Evolutionary conservation across 2,888 invertebrate species (phyloP).

Genomic region (Athrips mouffetella): DNA sequence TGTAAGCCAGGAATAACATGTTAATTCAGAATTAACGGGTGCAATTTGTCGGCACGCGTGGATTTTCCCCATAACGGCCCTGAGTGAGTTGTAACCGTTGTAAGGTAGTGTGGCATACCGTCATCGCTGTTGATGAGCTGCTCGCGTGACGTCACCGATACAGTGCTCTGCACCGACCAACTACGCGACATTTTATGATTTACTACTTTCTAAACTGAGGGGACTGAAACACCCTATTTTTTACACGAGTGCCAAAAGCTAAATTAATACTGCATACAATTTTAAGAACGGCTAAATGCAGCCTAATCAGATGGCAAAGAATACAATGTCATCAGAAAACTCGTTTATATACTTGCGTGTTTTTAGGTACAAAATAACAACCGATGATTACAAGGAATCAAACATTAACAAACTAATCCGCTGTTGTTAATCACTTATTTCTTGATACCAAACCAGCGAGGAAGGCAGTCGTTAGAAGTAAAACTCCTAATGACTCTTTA

Average conservation of each 20-base stretch:
- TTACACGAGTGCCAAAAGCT: too few relatives aligned
- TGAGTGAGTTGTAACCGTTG: conserved; percentile 45
- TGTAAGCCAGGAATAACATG: conserved; percentile 30
- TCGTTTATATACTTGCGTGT: neutral
- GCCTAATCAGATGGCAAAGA: neutral
- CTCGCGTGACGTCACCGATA: conserved; percentile 17
- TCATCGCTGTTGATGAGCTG: conserved; percentile 32
- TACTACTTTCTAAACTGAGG: neutral
- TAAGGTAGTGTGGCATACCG: conserved; percentile 40
- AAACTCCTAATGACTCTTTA: neutral
- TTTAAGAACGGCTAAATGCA: too few relatives aligned
- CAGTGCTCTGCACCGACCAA: conserved; percentile 20
- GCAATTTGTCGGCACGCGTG: conserved; percentile 34
- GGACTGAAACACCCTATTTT: too few relatives aligned
- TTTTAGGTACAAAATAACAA: neutral
- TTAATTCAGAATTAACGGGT: conserved; percentile 36
- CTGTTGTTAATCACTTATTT: neutral
- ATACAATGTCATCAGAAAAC: neutral
- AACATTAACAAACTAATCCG: neutral
- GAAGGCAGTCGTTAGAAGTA: conserved; percentile 5
- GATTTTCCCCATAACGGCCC: conserved; percentile 33
- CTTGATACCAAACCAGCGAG: neutral
- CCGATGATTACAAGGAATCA: neutral
- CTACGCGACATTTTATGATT: conserved; percentile 2
- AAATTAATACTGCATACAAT: too few relatives aligned